Percentiles rank a stretch among this genome's conserved stretches.
Evolutionary conservation across 2,113 vertebrate genomes (phyloP).

Genomic region (Barnardius zonarius): DNA sequence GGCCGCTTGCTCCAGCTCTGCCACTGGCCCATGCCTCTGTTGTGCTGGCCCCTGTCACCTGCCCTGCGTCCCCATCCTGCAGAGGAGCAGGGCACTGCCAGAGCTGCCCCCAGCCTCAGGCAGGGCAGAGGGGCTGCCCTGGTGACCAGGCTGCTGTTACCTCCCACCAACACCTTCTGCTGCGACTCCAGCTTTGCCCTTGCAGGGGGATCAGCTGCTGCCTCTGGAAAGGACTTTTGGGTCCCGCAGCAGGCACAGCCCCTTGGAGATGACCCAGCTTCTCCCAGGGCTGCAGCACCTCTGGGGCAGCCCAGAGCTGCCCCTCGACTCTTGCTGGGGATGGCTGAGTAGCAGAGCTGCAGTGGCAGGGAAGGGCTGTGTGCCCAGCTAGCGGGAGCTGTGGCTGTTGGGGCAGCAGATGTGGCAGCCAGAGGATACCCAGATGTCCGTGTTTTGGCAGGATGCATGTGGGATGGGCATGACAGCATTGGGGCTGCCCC

Average conservation of each 20-base stretch:
- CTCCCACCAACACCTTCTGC: background rate
- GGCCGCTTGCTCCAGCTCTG: background rate
- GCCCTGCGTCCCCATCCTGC: background rate
- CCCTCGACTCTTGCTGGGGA: background rate
- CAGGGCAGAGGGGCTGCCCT: background rate
- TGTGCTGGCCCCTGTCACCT: fast-evolving
- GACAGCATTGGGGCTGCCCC: background rate
- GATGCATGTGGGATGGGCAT: no score
- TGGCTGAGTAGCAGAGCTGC: background rate
- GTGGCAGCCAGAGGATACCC: fast-evolving
- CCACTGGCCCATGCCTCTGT: background rate
- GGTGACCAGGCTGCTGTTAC: background rate
- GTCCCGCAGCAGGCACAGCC: fast-evolving
- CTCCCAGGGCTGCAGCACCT: background rate
- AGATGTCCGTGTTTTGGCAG: background rate
- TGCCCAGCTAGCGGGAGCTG: fast-evolving
- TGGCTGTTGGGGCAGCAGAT: background rate
- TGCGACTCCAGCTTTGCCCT: background rate
- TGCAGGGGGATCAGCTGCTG: background rate
- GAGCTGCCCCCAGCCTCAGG: background rate
- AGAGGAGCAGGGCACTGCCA: background rate
- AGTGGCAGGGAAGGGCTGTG: background rate
- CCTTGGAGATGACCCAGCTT: background rate
- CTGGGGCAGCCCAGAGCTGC: background rate
- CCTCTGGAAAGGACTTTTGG: background rate